phyloP scores from a whole-genome alignment of 2,797 vertebrate species.

The Rhyacichthys aspro region DNA sequence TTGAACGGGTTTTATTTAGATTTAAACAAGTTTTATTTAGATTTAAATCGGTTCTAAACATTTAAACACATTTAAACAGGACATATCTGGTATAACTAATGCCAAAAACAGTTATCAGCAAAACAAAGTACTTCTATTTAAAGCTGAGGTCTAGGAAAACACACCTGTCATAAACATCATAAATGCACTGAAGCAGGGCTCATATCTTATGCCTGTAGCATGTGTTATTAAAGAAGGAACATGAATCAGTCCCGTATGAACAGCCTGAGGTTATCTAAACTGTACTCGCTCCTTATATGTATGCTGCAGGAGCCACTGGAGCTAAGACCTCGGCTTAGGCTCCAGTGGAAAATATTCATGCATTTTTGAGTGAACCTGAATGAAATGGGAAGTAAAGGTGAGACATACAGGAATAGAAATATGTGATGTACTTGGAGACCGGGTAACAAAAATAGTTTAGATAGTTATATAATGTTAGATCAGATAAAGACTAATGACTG shows the following conservation, averaged over 20 bases:
- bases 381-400: slow-evolving; percentile 6
- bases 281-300: background rate
- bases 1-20: too few species aligned
- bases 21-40: too few species aligned
- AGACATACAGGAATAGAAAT: too few species aligned
- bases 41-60: too few species aligned
- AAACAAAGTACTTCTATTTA: too few species aligned
- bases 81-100: too few species aligned
- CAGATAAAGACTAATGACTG: too few species aligned
- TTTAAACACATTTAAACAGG: too few species aligned
- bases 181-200: background rate
- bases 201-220: background rate
- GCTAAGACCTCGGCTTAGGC: slow-evolving; percentile 10
- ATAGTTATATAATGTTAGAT: too few species aligned
- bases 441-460: too few species aligned
- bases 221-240: background rate
- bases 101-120: background rate
- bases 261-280: slow-evolving; percentile 7
- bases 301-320: background rate
- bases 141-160: too few species aligned
- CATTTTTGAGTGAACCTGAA: slow-evolving; percentile 8
- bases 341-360: slow-evolving; percentile 3
- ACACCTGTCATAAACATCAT: background rate
- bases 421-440: too few species aligned
- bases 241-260: slow-evolving; percentile 22